Conservation (phyloP, 64 coral and sea anemone genomes). For the Catalaphyllia jardinei region DNA sequence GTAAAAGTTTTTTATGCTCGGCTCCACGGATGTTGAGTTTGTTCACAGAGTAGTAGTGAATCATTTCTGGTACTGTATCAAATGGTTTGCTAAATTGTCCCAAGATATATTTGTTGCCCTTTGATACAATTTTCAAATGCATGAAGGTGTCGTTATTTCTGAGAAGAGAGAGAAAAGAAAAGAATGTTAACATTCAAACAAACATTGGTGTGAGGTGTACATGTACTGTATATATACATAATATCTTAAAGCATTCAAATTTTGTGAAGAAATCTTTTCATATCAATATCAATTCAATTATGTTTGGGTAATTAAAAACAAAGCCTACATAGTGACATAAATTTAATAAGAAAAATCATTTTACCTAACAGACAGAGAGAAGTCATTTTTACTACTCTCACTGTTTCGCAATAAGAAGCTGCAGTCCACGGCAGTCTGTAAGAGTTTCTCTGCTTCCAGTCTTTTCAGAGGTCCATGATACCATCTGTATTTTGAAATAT, state of each 20-base stretch:
- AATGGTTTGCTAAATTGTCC: slow-evolving; percentile 99
- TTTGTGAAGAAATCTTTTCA: too few species aligned
- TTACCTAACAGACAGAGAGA: slow-evolving; percentile 93
- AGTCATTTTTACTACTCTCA: slow-evolving; percentile 93
- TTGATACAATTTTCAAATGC: slow-evolving; percentile 85
- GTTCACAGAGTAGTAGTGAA: slow-evolving; percentile 87
- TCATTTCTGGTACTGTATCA: slow-evolving; percentile 87
- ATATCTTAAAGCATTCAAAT: too few species aligned
- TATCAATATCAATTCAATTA: too few species aligned
- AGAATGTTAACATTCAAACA: too few species aligned
- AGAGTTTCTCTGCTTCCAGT: slow-evolving; percentile 92
- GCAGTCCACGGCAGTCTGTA: slow-evolving; percentile 75
- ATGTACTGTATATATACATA: too few species aligned
- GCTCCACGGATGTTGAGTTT: slow-evolving; percentile 96
- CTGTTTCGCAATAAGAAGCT: slow-evolving; percentile 92
- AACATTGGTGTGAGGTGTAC: too few species aligned
- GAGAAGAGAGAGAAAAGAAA: slow-evolving; percentile 7
- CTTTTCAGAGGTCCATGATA: slow-evolving; percentile 92
- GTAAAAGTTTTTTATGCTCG: slow-evolving; percentile 85
- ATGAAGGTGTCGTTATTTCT: slow-evolving; percentile 95
- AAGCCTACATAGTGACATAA: not conserved
- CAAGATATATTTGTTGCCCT: slow-evolving; percentile 75
- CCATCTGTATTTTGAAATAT: slow-evolving; percentile 64
- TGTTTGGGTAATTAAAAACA: not conserved
- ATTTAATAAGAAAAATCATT: not conserved